Percentiles rank a stretch among this genome's conserved stretches.
These are phyloP conservation scores for Ceramica pisi DNA, from an alignment of 2,888 invertebrate species.

Conservation along the genomic window DNA sequence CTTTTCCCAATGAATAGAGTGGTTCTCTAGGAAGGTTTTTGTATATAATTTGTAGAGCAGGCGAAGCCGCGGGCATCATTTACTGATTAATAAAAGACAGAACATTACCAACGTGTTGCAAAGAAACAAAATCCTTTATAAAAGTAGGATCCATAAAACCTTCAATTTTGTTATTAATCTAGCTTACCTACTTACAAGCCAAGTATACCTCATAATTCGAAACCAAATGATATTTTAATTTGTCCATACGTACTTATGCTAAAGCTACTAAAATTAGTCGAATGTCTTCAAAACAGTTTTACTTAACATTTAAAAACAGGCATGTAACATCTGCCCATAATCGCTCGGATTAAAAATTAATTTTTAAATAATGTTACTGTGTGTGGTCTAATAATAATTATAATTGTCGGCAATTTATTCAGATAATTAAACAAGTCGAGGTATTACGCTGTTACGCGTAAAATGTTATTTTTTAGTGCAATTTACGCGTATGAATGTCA, in stretches of 20 bases:
- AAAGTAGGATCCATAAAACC: not conserved
- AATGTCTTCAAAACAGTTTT: constrained; percentile 59
- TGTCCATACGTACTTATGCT: constrained; percentile 9
- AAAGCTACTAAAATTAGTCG: constrained; percentile 62
- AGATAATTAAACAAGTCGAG: constrained; percentile 44
- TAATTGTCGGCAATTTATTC: constrained; percentile 56
- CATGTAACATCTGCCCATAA: constrained; percentile 72
- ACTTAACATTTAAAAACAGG: constrained; percentile 73
- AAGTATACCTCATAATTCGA: not conserved
- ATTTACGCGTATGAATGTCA: constrained; percentile 27
- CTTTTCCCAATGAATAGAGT: no score
- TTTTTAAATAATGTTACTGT: constrained; percentile 66
- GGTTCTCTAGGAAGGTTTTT: no score
- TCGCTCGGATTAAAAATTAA: constrained; percentile 67
- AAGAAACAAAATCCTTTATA: not conserved
- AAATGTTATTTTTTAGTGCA: constrained; percentile 25
- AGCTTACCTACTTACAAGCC: constrained; percentile 3
- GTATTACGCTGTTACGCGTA: constrained; percentile 42
- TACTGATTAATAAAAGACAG: not conserved
- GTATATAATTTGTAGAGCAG: no score
- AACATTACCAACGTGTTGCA: no score
- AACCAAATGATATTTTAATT: constrained; percentile 49
- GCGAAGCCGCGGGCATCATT: no score
- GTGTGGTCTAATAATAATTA: constrained; percentile 72
- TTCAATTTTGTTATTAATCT: not conserved